These are phyloP conservation scores for Scaptodrosophila lebanonensis DNA, from an alignment of 1,140 invertebrate species.

Conservation along the genomic window DNA sequence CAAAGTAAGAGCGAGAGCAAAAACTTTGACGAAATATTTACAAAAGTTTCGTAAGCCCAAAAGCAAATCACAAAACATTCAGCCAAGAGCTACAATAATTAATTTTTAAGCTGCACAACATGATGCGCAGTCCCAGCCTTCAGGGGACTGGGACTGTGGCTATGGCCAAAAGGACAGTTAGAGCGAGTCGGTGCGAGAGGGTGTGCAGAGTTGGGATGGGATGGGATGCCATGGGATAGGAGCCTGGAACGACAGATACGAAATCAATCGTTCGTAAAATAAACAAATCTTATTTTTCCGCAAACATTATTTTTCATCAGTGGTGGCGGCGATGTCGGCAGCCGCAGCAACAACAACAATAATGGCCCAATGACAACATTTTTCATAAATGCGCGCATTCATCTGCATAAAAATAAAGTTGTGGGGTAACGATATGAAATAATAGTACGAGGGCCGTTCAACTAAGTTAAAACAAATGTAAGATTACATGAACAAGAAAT, in stretches of 20 bases:
- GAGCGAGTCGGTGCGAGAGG: not conserved
- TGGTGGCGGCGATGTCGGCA: conserved; percentile 20
- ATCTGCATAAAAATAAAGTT: conserved; percentile 62
- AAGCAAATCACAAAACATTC: conserved; percentile 55
- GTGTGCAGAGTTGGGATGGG: not conserved
- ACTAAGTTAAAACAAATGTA: conserved; percentile 11
- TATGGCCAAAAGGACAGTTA: not conserved
- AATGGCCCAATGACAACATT: conserved; percentile 49
- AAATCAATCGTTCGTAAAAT: conserved; percentile 75
- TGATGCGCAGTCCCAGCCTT: too few relatives aligned
- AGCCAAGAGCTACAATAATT: conserved; percentile 65
- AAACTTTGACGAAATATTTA: conserved; percentile 64
- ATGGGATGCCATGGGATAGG: conserved; percentile 6
- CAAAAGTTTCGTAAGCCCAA: conserved; percentile 45
- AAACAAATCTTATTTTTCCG: conserved; percentile 75
- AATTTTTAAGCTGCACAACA: conserved; percentile 74
- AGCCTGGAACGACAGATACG: conserved; percentile 12
- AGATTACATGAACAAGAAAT: too few relatives aligned
- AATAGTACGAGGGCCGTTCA: not conserved
- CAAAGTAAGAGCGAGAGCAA: conserved; percentile 8
- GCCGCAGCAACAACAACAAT: conserved; percentile 41
- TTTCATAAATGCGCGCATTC: conserved; percentile 73
- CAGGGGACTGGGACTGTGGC: conserved; percentile 45
- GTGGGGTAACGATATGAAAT: not conserved
- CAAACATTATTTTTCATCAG: conserved; percentile 74